phyloP scores from a whole-genome alignment of 2,797 vertebrate species.

The Orientallactaga sibirica region DNA sequence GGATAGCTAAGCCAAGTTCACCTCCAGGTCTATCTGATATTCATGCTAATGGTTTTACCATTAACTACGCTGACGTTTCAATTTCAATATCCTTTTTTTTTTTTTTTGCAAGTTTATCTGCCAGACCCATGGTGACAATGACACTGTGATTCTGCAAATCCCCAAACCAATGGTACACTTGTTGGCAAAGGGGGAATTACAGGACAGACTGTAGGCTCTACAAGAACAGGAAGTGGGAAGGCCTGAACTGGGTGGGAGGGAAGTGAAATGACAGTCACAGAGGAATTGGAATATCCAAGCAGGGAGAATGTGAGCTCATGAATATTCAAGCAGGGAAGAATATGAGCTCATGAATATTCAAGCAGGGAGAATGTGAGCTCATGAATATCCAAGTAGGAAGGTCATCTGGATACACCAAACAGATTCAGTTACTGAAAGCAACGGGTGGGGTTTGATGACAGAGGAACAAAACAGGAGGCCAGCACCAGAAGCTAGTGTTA shows the following conservation, averaged over 20 bases:
- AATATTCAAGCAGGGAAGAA: background rate
- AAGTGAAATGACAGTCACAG: background rate
- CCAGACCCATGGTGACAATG: background rate
- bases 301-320: background rate
- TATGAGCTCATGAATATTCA: background rate
- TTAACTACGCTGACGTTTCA: background rate
- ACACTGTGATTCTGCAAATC: background rate
- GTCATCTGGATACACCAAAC: background rate
- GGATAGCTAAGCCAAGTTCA: background rate
- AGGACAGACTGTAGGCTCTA: background rate
- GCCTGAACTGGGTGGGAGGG: background rate
- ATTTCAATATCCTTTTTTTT: background rate
- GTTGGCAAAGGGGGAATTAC: background rate
- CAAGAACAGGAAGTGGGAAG: background rate
- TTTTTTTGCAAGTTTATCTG: background rate
- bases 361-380: too few relatives aligned
- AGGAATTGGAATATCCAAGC: background rate
- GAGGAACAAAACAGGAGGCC: background rate
- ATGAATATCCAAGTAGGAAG: too few relatives aligned
- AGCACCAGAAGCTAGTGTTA: background rate
- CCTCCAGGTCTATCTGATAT: background rate
- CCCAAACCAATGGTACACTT: background rate
- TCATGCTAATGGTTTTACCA: background rate
- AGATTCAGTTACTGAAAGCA: background rate
- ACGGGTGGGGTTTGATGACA: background rate